A percentile compares a stretch with the other conserved stretches of the same genome.
These are phyloP conservation scores for Tricholaema leucomelas DNA, from an alignment of 2,113 vertebrate species.

Conservation along the genomic window DNA sequence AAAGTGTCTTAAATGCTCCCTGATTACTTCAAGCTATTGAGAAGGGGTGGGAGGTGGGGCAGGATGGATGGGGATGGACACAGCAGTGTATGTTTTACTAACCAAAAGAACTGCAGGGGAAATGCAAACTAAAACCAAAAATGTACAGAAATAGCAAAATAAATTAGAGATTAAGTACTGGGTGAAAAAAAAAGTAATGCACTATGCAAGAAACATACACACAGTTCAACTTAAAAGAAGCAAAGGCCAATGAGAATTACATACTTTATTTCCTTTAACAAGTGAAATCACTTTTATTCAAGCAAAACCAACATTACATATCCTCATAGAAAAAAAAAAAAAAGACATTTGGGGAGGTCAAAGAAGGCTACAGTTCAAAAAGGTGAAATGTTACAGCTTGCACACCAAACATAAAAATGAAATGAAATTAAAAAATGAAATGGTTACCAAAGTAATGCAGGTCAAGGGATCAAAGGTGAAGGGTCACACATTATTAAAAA, in stretches of 20 bases:
- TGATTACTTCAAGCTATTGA: not conserved
- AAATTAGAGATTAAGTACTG: slow-evolving; percentile 19
- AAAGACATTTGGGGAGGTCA: slow-evolving; percentile 72
- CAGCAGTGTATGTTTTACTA: not conserved
- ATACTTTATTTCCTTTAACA: slow-evolving; percentile 73
- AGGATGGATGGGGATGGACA: not conserved
- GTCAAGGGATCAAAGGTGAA: slow-evolving; percentile 98
- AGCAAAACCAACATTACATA: slow-evolving; percentile 74
- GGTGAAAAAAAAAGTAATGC: slow-evolving; percentile 60
- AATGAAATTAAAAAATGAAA: slow-evolving; percentile 97
- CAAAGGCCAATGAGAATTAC: slow-evolving; percentile 60
- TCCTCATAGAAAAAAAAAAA: slow-evolving; percentile 27
- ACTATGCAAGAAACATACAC: slow-evolving; percentile 51
- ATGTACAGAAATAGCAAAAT: slow-evolving; percentile 32
- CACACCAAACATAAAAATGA: slow-evolving; percentile 86
- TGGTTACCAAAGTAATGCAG: slow-evolving; percentile 99
- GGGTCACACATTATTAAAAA: slow-evolving; percentile 98
- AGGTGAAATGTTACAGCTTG: slow-evolving; percentile 82
- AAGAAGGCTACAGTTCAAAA: slow-evolving; percentile 75
- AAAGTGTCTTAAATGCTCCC: not conserved
- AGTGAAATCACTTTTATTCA: slow-evolving; percentile 77
- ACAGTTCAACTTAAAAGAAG: slow-evolving; percentile 72
- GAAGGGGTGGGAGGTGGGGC: not conserved
- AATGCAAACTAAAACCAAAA: slow-evolving; percentile 24
- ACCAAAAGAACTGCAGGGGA: slow-evolving; percentile 5